Base-by-base conservation (phyloP, 2,888 invertebrate species). In the Gonocerus acuteangulatus region DNA sequence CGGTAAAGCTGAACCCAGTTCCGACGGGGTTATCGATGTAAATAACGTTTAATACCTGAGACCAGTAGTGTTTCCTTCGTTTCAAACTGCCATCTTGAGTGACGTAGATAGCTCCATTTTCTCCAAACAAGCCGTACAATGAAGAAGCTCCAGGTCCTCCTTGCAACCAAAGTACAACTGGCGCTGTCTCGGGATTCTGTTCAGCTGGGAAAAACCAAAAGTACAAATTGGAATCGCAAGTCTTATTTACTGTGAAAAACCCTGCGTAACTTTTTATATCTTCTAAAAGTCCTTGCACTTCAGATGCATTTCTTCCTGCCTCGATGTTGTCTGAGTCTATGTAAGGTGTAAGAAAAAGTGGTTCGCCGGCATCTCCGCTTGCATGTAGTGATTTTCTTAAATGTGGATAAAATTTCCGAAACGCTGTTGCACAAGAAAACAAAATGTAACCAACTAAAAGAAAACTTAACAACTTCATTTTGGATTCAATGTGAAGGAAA, bases 21-120 rank as follows among this genome's bases (percentile, higher is more conserved):
- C 93, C 92, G 0, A 90, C 95, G 0, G 95, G 95, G 74, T 92
- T 95, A 73, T 95, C 95, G 60, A 95, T 87, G 72, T 89, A 95
- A 59, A 95, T 80, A 44, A 95, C 74, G 68, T 86, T 84, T 72
- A 89, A 89, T 9, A 82, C 82, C 42, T 80, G 75, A 60, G 83
- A 85, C 95, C 95, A 95, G 9, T 86, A 82, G 69, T 85, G 86
- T 69, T 86, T 81, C 39, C 91, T 80, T 65, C 81, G 75, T 67
- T 78, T 76, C 56, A 86, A 74, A 86, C 61, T 62, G 15, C 57
- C 51, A 19, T 63, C 32, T 23, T 64, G 64, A 44, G 34, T 66
- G 11, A 67, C 58, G 39, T 66, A 64, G 67, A 85, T 82, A 0
- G 93, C 93, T 0, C 95, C 89, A 71, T 92, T 87, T 75, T 94